phyloP scores from a whole-genome alignment of 2,888 invertebrate species.

The Artemia sinica region DNA sequence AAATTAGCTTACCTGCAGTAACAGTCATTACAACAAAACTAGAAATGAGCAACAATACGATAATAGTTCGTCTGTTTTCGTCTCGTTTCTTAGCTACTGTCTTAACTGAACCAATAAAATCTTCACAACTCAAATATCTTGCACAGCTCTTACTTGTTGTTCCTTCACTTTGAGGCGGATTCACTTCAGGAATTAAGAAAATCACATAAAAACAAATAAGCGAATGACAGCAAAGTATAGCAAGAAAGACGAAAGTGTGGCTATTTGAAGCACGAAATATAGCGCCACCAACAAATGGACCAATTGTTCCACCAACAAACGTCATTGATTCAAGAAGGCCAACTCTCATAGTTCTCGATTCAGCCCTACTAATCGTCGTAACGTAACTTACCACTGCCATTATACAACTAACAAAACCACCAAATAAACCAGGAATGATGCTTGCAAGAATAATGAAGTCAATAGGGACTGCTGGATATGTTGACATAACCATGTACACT shows the following conservation, averaged over 20 bases:
- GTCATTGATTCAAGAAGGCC: conserved; percentile 65
- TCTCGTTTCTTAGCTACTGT: not conserved
- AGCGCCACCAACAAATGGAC: conserved; percentile 62
- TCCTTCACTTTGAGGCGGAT: not conserved
- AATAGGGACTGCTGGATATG: conserved; percentile 28
- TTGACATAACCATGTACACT: conserved; percentile 30
- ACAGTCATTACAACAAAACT: not conserved
- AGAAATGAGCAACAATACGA: not conserved
- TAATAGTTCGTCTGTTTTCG: not conserved
- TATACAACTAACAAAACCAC: conserved; percentile 33
- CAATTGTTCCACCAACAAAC: conserved; percentile 62
- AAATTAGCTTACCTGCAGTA: not conserved
- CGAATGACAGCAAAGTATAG: conserved; percentile 29
- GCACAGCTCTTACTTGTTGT: not conserved
- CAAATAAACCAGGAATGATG: conserved; percentile 32
- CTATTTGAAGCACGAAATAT: conserved; percentile 37
- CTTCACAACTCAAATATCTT: not conserved
- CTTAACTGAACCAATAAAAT: conserved; percentile 3
- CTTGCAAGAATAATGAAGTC: conserved; percentile 32
- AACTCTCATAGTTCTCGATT: conserved; percentile 55
- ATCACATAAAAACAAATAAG: conserved; percentile 31
- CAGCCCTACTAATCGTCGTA: conserved; percentile 51
- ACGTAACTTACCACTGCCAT: conserved; percentile 46
- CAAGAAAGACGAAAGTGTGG: conserved; percentile 31
- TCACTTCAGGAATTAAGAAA: conserved; percentile 25